Conservation (phyloP, 92 coral and sea anemone species). For the Paramuricea clavata region DNA sequence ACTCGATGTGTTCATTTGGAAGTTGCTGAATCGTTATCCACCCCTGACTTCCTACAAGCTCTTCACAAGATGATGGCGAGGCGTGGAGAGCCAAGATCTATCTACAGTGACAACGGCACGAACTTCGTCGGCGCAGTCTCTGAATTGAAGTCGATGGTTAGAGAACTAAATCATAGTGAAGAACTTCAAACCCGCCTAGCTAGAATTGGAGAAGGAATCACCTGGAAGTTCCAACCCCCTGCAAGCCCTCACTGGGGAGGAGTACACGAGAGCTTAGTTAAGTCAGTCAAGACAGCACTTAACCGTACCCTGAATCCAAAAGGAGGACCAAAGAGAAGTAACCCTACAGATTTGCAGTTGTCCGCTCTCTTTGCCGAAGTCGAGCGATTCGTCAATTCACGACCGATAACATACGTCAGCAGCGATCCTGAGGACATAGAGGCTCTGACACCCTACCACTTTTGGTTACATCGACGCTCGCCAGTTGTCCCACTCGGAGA, state of each 20-base stretch:
- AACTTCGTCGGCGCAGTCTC: slow-evolving; percentile 19
- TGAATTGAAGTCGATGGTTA: slow-evolving; percentile 30
- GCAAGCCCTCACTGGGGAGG: slow-evolving; percentile 51
- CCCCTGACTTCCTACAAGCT: slow-evolving; percentile 27
- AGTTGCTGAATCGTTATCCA: slow-evolving; percentile 9
- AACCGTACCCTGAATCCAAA: slow-evolving; percentile 9
- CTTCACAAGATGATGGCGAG: slow-evolving; percentile 40
- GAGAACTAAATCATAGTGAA: neutral
- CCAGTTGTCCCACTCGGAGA: slow-evolving; percentile 50
- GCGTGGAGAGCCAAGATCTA: slow-evolving; percentile 19
- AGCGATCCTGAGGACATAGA: slow-evolving; percentile 68
- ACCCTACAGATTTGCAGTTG: slow-evolving; percentile 35
- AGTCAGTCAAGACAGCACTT: slow-evolving; percentile 35
- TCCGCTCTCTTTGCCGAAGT: slow-evolving; percentile 60
- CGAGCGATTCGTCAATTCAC: slow-evolving; percentile 65
- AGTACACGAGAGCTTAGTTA: slow-evolving; percentile 29
- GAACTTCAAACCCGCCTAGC: slow-evolving; percentile 3
- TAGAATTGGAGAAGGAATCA: slow-evolving; percentile 34
- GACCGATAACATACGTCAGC: slow-evolving; percentile 70
- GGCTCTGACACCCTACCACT: slow-evolving; percentile 73
- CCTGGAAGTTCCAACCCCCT: slow-evolving; percentile 39
- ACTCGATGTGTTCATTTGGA: slow-evolving; percentile 27
- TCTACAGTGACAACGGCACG: slow-evolving; percentile 44
- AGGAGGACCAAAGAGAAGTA: neutral
- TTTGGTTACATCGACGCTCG: slow-evolving; percentile 57